Conservation (phyloP, 2,113 vertebrate genomes). For the Ceyx cyanopectus region DNA sequence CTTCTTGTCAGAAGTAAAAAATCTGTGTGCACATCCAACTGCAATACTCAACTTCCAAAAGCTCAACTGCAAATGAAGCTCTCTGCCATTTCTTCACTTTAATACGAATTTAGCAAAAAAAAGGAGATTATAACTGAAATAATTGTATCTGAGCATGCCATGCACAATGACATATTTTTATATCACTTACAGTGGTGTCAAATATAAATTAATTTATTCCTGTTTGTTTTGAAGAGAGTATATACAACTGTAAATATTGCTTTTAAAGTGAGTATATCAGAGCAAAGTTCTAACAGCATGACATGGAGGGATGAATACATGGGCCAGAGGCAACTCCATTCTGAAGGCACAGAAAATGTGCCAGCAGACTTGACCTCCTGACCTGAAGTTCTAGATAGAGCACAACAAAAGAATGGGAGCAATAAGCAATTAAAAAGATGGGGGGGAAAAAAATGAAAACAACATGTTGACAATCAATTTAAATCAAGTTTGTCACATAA, state of each 20-base stretch:
- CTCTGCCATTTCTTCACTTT: background rate
- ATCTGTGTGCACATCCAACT: background rate
- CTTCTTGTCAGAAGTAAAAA: slow-evolving; percentile 14
- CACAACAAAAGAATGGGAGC: slow-evolving; percentile 13
- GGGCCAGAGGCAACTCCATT: background rate
- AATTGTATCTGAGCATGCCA: background rate
- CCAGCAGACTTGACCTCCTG: slow-evolving; percentile 27
- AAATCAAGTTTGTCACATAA: background rate
- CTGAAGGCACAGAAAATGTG: background rate
- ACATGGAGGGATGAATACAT: background rate
- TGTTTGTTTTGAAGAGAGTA: slow-evolving; percentile 1
- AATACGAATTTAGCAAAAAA: background rate
- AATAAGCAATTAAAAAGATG: slow-evolving; percentile 34
- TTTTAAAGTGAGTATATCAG: background rate
- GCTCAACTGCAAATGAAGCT: background rate
- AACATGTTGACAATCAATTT: background rate
- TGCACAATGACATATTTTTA: background rate
- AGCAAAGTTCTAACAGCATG: background rate
- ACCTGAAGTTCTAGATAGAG: slow-evolving; percentile 36
- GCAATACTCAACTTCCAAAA: background rate
- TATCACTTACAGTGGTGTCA: background rate
- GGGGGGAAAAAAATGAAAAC: background rate
- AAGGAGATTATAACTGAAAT: background rate
- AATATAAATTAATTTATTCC: background rate
- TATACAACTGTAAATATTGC: background rate